A percentile compares a stretch with the other conserved stretches of the same genome.
phyloP scores from a whole-genome alignment of 2,888 invertebrate species.

The Coenonympha arcania region DNA sequence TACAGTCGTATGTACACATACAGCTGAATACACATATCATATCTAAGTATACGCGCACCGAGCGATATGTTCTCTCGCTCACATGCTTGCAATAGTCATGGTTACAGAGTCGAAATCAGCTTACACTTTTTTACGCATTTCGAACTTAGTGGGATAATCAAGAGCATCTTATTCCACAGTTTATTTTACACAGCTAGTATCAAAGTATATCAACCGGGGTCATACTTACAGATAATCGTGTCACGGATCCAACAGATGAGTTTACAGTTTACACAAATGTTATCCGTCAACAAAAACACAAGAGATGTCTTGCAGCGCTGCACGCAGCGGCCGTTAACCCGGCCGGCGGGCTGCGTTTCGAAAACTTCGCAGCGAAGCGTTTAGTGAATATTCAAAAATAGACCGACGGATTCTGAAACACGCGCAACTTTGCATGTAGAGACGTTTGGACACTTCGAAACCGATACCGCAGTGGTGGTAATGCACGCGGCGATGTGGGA shows the following conservation, averaged over 20 bases:
- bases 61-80: constrained; percentile 34
- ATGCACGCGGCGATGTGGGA: constrained; percentile 41
- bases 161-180: constrained; percentile 31
- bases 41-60: constrained; percentile 23
- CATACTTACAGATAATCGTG: constrained; percentile 72
- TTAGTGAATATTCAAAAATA: constrained; percentile 74
- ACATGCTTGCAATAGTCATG: constrained; percentile 35
- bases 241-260: constrained; percentile 53
- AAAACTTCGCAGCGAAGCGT: constrained; percentile 69
- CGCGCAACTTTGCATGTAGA: constrained; percentile 47
- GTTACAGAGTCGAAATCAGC: constrained; percentile 36
- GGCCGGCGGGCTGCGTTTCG: constrained; percentile 67
- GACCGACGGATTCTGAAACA: constrained; percentile 58
- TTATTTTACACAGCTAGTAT: constrained; percentile 48
- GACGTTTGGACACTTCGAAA: constrained; percentile 44
- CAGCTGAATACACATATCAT: constrained; percentile 19
- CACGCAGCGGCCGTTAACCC: constrained; percentile 72
- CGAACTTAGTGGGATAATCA: constrained; percentile 38
- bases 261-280: constrained; percentile 63
- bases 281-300: constrained; percentile 72
- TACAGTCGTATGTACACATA: constrained; percentile 10
- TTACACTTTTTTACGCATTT: constrained; percentile 27
- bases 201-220: constrained; percentile 62
- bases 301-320: constrained; percentile 64
- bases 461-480: constrained; percentile 39